These are phyloP conservation scores for Leptinotarsa defecta DNA, from an alignment of 1,140 invertebrate genomes.

Conservation along the genomic window DNA sequence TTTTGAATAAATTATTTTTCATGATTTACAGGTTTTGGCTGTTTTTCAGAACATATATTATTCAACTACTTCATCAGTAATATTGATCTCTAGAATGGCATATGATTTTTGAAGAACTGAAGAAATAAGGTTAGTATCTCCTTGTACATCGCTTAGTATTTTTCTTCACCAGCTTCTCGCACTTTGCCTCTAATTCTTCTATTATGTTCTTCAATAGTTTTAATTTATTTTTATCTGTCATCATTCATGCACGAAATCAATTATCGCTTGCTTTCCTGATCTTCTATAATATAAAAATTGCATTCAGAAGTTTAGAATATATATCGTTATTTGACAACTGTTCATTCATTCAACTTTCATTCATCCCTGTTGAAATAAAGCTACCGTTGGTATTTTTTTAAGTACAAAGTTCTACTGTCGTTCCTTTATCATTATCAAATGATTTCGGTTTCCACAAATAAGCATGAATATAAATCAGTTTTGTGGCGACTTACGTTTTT, in stretches of 20 bases:
- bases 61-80: background rate
- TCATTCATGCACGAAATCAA: background rate
- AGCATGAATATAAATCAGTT: no score
- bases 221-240: background rate
- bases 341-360: no score
- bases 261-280: background rate
- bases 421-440: no score
- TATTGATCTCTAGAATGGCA: background rate
- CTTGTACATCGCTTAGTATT: no score
- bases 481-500: no score
- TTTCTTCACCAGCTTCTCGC: background rate
- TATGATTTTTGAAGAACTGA: no score
- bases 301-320: background rate
- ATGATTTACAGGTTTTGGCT: background rate
- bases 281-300: background rate
- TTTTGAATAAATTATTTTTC: background rate
- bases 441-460: no score
- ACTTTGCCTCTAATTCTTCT: background rate
- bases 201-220: background rate
- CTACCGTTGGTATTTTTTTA: no score
- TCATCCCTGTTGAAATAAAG: no score
- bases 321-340: background rate
- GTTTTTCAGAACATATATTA: background rate
- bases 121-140: no score
- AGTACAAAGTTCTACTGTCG: no score